Conservation (phyloP, 2,113 vertebrate genomes). For the Egretta garzetta region DNA sequence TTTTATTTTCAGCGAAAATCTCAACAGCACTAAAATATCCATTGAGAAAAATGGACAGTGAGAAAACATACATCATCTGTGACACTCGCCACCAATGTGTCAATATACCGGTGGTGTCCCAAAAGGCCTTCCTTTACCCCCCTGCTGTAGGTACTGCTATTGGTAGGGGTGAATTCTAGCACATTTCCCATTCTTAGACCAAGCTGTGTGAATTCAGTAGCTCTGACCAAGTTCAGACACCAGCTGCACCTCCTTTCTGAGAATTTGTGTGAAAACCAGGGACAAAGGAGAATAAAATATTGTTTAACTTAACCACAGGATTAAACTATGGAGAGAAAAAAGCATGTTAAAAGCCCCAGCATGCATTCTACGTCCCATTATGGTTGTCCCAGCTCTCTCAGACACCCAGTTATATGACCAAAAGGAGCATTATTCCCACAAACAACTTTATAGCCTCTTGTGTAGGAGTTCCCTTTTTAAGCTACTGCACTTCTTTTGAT, state of each 20-base stretch:
- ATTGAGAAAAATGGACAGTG: not conserved
- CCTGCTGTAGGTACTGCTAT: not conserved
- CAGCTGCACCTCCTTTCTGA: not conserved
- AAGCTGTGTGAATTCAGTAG: not conserved
- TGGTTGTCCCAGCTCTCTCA: not conserved
- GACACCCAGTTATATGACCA: not conserved
- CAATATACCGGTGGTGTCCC: not conserved
- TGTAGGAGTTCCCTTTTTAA: not conserved
- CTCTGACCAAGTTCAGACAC: not conserved
- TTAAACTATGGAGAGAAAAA: slow-evolving; percentile 1
- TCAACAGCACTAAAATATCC: not conserved
- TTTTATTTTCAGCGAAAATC: not conserved
- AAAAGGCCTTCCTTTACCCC: not conserved
- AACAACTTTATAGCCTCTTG: not conserved
- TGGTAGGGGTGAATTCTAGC: not conserved
- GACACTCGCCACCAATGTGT: not conserved
- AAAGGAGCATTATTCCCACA: slow-evolving; percentile 1
- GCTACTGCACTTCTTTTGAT: slow-evolving; percentile 28
- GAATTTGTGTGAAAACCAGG: slow-evolving; percentile 3
- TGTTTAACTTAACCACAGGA: slow-evolving; percentile 21
- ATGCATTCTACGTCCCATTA: not conserved
- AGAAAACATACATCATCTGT: not conserved
- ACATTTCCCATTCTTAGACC: not conserved
- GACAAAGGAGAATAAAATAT: not conserved
- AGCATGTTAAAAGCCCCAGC: not conserved